Conservation (phyloP, 2,113 vertebrate genomes). For the Ramphastos sulfuratus region DNA sequence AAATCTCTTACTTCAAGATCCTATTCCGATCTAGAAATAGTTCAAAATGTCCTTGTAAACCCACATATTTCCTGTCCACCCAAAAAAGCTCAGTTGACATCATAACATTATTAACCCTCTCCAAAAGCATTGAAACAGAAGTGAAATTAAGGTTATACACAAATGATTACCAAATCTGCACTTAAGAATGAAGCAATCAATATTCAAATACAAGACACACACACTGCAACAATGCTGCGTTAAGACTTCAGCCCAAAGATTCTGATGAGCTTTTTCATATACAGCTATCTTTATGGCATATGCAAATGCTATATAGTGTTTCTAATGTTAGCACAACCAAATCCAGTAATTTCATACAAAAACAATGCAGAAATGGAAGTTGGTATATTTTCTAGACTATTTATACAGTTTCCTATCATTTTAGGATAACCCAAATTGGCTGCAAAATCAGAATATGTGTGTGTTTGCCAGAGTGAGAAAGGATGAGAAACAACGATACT, state of each 20-base stretch:
- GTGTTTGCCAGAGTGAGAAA: not conserved
- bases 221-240: not conserved
- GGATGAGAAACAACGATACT: not conserved
- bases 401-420: not conserved
- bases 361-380: not conserved
- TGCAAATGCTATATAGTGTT: not conserved
- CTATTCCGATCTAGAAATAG: not conserved
- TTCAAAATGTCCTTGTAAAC: not conserved
- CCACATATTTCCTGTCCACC: not conserved
- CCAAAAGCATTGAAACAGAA: not conserved
- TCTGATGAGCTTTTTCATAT: not conserved
- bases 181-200: not conserved
- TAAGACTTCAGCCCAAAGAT: not conserved
- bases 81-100: not conserved
- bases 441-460: not conserved
- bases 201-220: not conserved
- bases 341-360: not conserved
- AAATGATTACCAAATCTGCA: not conserved
- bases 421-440: not conserved
- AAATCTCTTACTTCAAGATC: not conserved
- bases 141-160: not conserved
- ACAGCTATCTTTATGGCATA: not conserved
- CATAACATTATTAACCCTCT: not conserved
- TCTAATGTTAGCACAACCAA: not conserved
- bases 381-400: not conserved